Base-by-base conservation (phyloP, 1,140 invertebrate species). In the Colletes gigas region DNA sequence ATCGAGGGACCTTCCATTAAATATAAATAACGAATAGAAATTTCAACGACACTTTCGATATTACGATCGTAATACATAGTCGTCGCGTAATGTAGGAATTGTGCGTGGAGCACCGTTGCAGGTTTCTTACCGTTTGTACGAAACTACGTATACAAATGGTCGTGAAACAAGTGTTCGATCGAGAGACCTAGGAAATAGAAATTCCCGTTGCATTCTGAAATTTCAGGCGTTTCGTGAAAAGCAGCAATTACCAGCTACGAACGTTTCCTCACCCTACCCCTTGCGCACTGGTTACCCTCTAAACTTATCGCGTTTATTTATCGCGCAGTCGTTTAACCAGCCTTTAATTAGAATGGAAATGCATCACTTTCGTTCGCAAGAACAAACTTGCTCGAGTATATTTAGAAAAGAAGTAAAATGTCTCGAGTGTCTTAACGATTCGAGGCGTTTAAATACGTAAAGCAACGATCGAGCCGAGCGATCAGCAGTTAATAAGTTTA, bases 251-350 rank as follows among this genome's bases (percentile, higher is more conserved):
- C 82, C 19, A 41, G 30, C 66, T 54, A 57, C 69, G 62, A 84
- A 84, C 76, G 71, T 71, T 60, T 30, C n/a, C 73, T 30, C 30
- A 30, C 30, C 30, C 30, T 30, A 30, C 15, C 30, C n/a, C n/a
- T n/a, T 17, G 15, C 54, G 0, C 15, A 4, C 4, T 3, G n/a
- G 83, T 83, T 85, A 83, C 47, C 60, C n/a, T n/a, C n/a, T 30
- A 78, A 82, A 85, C 71, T 85, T 85, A 85, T 85, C 83, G 79
- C 65, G 70, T 78, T 85, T 83, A 81, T 84, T 84, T 83, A 80
- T 81, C 84, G 73, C 79, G 17, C 12, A 9, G 52, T 52, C 63
- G 62, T 75, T 80, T 54, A 68, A 47, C 30, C 44, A 39, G 72
- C 62, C 14, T 79, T 79, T 73, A 65, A 79, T 79, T 79, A 66